Conservation (phyloP, 2,888 invertebrate genomes). For the Macrosoma leucophasiata region DNA sequence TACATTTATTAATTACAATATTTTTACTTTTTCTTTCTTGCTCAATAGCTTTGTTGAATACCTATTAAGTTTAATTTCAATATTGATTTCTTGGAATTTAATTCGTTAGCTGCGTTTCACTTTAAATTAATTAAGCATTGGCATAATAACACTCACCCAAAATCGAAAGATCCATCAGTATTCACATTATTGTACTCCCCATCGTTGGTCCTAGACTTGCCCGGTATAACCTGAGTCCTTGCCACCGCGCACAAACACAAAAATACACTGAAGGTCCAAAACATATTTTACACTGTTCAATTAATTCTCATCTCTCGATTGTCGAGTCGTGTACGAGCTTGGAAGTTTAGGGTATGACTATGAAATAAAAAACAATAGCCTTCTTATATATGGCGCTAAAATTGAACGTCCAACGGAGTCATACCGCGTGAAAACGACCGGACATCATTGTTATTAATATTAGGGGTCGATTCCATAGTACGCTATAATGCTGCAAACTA, state of each 20-base stretch:
- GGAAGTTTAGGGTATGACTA: slow-evolving; percentile 48
- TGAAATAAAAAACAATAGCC: slow-evolving; percentile 60
- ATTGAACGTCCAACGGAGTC: slow-evolving; percentile 55
- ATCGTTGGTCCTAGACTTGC: slow-evolving; percentile 66
- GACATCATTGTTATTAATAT: slow-evolving; percentile 70
- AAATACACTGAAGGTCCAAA: slow-evolving; percentile 51
- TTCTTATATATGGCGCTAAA: slow-evolving; percentile 68
- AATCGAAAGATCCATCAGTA: slow-evolving; percentile 84
- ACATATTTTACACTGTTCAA: slow-evolving; percentile 36
- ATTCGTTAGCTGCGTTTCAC: too few relatives aligned
- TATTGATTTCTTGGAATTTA: too few relatives aligned
- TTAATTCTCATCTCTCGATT: slow-evolving; percentile 36
- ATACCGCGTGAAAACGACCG: slow-evolving; percentile 66
- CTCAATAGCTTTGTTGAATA: too few relatives aligned
- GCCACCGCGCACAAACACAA: slow-evolving; percentile 56
- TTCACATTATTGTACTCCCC: slow-evolving; percentile 80
- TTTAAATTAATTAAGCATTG: too few relatives aligned
- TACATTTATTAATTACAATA: too few relatives aligned
- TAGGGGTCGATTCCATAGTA: slow-evolving; percentile 30
- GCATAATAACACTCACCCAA: slow-evolving; percentile 76
- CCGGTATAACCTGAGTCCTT: slow-evolving; percentile 64
- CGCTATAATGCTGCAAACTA: not conserved
- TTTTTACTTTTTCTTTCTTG: too few relatives aligned
- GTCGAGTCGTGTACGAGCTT: slow-evolving; percentile 28
- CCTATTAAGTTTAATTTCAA: too few relatives aligned